phyloP scores from a whole-genome alignment of 2,113 vertebrate species.

The Oxyruncus cristatus region DNA sequence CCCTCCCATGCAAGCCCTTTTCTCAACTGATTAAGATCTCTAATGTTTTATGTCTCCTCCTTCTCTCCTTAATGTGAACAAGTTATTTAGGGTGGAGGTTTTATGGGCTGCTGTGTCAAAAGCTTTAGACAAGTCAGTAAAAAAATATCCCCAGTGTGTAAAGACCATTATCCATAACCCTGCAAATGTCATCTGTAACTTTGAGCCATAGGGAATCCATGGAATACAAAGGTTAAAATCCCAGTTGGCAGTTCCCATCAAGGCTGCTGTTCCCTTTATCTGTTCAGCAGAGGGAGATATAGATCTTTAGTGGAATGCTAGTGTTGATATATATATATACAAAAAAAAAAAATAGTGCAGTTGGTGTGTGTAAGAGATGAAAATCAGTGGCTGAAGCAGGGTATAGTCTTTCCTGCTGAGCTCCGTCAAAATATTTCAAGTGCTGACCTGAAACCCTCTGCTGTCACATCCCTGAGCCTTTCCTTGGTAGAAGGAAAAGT shows the following conservation, averaged over 20 bases:
- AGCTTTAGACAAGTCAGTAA: constrained; percentile 65
- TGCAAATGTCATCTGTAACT: constrained; percentile 64
- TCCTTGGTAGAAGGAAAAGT: background rate
- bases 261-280: constrained; percentile 30
- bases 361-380: background rate
- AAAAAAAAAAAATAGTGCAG: background rate
- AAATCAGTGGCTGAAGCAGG: background rate
- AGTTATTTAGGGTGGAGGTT: constrained; percentile 53
- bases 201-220: constrained; percentile 23
- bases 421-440: background rate
- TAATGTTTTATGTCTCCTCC: constrained; percentile 36
- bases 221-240: constrained; percentile 32
- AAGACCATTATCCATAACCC: constrained; percentile 53
- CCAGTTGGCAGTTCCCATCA: constrained; percentile 3
- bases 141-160: constrained; percentile 44
- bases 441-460: background rate
- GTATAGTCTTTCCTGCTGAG: background rate
- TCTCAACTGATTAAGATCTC: constrained; percentile 45
- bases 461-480: background rate
- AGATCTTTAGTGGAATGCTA: constrained; percentile 44
- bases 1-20: background rate
- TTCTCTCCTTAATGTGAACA: background rate
- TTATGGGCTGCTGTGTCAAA: constrained; percentile 61
- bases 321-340: background rate
- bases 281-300: constrained; percentile 58